These are phyloP conservation scores for Ichneumoninae sp. DNA, from an alignment of 2,888 invertebrate genomes.

Conservation along the genomic window DNA sequence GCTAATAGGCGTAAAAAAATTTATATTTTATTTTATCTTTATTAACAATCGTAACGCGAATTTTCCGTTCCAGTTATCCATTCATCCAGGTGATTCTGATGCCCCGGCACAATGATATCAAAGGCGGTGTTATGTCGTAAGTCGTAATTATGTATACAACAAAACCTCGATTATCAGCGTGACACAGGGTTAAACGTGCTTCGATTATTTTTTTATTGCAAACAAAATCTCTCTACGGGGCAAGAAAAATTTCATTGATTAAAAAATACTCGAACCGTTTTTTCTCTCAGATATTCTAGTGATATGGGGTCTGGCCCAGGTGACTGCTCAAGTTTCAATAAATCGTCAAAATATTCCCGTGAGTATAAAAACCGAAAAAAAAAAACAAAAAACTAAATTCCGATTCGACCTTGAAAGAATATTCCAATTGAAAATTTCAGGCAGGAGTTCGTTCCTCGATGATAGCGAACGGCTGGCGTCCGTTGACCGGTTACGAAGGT, in stretches of 20 bases:
- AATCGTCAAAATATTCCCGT: slow-evolving; percentile 52
- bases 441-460: slow-evolving; percentile 78
- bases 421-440: slow-evolving; percentile 57
- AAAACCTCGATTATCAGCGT: not conserved
- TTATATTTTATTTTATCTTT: slow-evolving; percentile 61
- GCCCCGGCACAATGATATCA: slow-evolving; percentile 79
- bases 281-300: slow-evolving; percentile 58
- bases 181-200: not conserved
- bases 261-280: not conserved
- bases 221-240: not conserved
- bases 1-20: slow-evolving; percentile 7
- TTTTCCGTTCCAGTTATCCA: slow-evolving; percentile 46
- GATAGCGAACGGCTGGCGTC: slow-evolving; percentile 82
- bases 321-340: slow-evolving; percentile 45
- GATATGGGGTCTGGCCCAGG: slow-evolving; percentile 65
- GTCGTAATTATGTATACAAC: slow-evolving; percentile 51
- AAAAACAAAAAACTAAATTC: not conserved
- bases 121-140: slow-evolving; percentile 74
- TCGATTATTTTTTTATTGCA: not conserved
- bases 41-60: slow-evolving; percentile 57
- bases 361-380: slow-evolving; percentile 36
- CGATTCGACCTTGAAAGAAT: not conserved
- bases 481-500: slow-evolving; percentile 79
- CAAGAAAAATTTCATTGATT: slow-evolving; percentile 9
- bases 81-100: slow-evolving; percentile 76